Conservation (phyloP, 2,888 invertebrate genomes). For the Girardia tigrina region DNA sequence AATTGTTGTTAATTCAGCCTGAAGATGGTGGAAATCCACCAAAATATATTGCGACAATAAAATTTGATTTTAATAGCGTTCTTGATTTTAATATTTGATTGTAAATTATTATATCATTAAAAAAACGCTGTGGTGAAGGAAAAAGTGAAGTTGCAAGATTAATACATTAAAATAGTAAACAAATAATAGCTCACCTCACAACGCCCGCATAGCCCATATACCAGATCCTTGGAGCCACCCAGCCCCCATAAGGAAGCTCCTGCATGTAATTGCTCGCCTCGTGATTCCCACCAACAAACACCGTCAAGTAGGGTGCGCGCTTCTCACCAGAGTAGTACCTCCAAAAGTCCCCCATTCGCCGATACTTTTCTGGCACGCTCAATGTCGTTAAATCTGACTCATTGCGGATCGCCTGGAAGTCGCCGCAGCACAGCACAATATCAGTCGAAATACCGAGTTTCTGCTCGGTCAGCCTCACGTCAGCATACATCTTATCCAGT, state of each 20-base stretch:
- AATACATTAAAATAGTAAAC: too few relatives aligned
- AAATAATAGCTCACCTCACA: too few relatives aligned
- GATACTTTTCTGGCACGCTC: constrained; percentile 85
- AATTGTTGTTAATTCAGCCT: too few relatives aligned
- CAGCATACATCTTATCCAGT: constrained; percentile 80
- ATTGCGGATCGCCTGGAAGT: constrained; percentile 88
- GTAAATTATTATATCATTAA: too few relatives aligned
- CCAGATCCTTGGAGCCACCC: constrained; percentile 95
- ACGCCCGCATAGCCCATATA: constrained; percentile 59
- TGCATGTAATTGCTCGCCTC: constrained; percentile 92
- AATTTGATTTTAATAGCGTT: too few relatives aligned
- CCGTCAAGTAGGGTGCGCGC: constrained; percentile 71
- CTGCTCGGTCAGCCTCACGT: constrained; percentile 63
- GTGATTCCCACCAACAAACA: constrained; percentile 96
- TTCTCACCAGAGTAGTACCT: constrained; percentile 81
- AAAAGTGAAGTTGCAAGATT: too few relatives aligned
- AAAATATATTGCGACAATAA: too few relatives aligned
- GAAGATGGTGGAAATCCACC: too few relatives aligned
- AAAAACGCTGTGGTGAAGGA: too few relatives aligned
- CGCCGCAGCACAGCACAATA: constrained; percentile 86
- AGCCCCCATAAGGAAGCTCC: constrained; percentile 84
- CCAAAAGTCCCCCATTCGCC: constrained; percentile 55
- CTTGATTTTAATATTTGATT: too few relatives aligned
- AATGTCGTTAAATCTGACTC: constrained; percentile 72
- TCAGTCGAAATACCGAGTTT: constrained; percentile 67